phyloP scores from a whole-genome alignment of 2,113 vertebrate genomes.

The Lagenorhynchus albirostris region DNA sequence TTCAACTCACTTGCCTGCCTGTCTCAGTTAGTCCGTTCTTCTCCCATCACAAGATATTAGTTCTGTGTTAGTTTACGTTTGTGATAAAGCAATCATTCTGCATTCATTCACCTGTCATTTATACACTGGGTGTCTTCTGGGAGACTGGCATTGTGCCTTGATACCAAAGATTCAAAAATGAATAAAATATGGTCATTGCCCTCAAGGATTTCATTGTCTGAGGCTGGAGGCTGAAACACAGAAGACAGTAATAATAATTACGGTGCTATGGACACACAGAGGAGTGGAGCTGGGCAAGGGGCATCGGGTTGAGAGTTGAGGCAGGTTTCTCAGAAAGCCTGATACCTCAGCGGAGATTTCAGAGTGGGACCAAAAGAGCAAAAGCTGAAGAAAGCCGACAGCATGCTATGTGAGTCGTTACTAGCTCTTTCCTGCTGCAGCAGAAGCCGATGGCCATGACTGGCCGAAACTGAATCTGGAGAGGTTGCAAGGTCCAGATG shows the following conservation, averaged over 20 bases:
- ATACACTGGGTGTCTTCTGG: background rate
- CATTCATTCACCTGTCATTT: background rate
- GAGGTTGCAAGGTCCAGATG: background rate
- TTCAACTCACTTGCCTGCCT: background rate
- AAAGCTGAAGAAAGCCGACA: background rate
- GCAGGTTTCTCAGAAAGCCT: background rate
- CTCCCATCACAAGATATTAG: background rate
- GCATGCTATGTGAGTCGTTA: fast-evolving
- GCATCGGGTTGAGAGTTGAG: no score
- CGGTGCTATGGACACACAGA: fast-evolving
- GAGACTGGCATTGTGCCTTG: background rate
- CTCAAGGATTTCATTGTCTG: background rate
- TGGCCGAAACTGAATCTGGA: background rate
- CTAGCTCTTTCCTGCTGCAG: no score
- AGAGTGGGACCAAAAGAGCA: background rate
- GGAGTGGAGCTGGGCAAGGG: background rate
- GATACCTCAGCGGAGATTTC: background rate
- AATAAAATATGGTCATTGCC: background rate
- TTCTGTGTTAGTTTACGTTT: background rate
- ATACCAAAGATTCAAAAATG: background rate
- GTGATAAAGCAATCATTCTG: background rate
- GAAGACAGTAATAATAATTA: background rate
- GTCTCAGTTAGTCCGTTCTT: background rate
- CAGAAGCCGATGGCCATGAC: fast-evolving
- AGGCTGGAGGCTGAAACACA: background rate